A percentile compares a stretch with the other conserved stretches of the same genome.
Conservation (phyloP, 2,888 invertebrate genomes). For the Gibbula magus region DNA sequence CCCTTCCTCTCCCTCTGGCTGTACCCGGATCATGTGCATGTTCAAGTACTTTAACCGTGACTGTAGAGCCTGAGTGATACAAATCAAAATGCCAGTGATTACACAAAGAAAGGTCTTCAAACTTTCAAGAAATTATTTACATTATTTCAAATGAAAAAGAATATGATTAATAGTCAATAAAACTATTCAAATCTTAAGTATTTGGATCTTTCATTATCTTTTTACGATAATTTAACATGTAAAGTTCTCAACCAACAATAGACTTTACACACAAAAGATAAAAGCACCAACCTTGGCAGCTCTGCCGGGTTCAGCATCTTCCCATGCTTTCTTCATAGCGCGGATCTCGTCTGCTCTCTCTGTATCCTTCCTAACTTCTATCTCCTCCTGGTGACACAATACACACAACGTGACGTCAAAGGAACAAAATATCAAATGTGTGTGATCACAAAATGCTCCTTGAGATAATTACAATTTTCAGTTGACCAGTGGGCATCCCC, state of each 20-base stretch:
- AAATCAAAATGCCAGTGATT: not conserved
- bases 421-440: not conserved
- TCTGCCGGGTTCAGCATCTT: conserved; percentile 74
- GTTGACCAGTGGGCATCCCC: too few relatives aligned
- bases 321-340: conserved; percentile 75
- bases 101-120: too few relatives aligned
- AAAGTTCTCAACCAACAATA: too few relatives aligned
- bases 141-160: too few relatives aligned
- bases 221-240: too few relatives aligned
- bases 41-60: conserved; percentile 72
- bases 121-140: too few relatives aligned
- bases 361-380: conserved; percentile 74
- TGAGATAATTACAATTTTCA: too few relatives aligned
- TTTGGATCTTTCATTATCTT: too few relatives aligned
- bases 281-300: conserved; percentile 68
- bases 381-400: conserved; percentile 65
- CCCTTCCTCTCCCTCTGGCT: conserved; percentile 50
- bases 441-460: too few relatives aligned
- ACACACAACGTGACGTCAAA: not conserved
- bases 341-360: conserved; percentile 74
- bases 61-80: conserved; percentile 65
- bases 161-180: too few relatives aligned
- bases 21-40: conserved; percentile 67
- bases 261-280: too few relatives aligned
- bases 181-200: too few relatives aligned